Base-by-base conservation (phyloP, 2,113 vertebrate species). In the Tenebrosternarchus preto region DNA sequence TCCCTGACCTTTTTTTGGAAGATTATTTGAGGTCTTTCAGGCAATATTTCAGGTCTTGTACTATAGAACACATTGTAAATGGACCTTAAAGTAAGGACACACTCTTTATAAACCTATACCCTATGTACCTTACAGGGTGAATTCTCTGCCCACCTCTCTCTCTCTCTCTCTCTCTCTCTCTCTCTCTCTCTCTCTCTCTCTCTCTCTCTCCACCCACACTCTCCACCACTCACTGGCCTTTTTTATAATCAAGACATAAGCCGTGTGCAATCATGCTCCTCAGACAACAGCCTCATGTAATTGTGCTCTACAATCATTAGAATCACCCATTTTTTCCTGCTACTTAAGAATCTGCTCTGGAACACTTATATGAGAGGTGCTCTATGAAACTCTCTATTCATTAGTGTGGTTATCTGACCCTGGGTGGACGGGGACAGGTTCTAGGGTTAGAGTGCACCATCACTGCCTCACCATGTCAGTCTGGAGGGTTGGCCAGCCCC, bases 261-360 rank as follows among this genome's bases (percentile, higher is more conserved):
- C 55, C 59, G 27, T 66, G 78, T 69, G 74, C 81, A 85, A 73
- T 78, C 84, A 80, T 75, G 68, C 81, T 77, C 81, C 80, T 85
- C 77, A 80, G 68, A 80, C 68, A 74, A 73, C 69, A 56, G 81
- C 25, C 77, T 80, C 29, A 72, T 60, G 73, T 60, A 59, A 77
- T 77, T 83, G 73, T 75, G 66, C 73, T 70, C 46, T 76, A 43
- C 63, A 39, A 64, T 74, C 80, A 63, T 68, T 77, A 73, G 57
- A 73, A 84, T n/a, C 53, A 31, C 22, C 55, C 53, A 0, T n/a
- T 77, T 73, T 24, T 61, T 12, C 25, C 64, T 5, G 16, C 67
- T 61, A 20, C 53, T 64, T 77, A 57, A 77, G 73, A 77, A 50
- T 31, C 73, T 27, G 63, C 36, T 76, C 29, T n/a, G 3, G 15